Conservation (phyloP, 2,797 vertebrate genomes). For the Avahi laniger region DNA sequence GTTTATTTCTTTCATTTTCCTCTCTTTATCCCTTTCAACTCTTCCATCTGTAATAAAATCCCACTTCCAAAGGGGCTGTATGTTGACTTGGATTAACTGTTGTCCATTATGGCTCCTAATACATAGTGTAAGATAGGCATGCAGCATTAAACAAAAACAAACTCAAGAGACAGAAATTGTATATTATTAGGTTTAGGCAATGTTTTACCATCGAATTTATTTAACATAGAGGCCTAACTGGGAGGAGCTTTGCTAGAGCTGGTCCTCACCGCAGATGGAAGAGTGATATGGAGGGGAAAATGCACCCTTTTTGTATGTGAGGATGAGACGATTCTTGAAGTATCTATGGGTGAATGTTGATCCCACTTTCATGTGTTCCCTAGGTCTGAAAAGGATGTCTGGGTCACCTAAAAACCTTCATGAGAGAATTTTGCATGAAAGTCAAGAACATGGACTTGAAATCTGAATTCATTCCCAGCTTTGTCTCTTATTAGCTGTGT, state of each 20-base stretch:
- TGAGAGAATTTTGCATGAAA: background rate
- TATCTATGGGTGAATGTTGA: background rate
- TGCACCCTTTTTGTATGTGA: background rate
- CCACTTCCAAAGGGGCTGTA: background rate
- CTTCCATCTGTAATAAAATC: background rate
- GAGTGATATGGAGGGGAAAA: background rate
- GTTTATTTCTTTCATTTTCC: background rate
- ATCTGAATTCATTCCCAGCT: background rate
- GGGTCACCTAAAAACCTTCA: background rate
- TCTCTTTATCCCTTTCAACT: background rate
- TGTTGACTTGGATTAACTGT: background rate
- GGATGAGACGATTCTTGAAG: background rate
- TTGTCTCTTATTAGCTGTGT: background rate
- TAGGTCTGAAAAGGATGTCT: background rate
- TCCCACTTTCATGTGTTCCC: background rate
- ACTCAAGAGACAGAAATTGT: background rate
- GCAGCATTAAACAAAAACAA: background rate
- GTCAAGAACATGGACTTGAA: background rate
- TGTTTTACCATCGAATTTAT: background rate
- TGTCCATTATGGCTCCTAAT: background rate
- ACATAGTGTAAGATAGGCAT: background rate
- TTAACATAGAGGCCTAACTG: background rate
- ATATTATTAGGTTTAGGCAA: background rate
- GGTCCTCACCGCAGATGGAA: background rate
- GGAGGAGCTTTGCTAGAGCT: background rate